Conservation (phyloP, 2,113 vertebrate genomes). For the Pao palembangensis region DNA sequence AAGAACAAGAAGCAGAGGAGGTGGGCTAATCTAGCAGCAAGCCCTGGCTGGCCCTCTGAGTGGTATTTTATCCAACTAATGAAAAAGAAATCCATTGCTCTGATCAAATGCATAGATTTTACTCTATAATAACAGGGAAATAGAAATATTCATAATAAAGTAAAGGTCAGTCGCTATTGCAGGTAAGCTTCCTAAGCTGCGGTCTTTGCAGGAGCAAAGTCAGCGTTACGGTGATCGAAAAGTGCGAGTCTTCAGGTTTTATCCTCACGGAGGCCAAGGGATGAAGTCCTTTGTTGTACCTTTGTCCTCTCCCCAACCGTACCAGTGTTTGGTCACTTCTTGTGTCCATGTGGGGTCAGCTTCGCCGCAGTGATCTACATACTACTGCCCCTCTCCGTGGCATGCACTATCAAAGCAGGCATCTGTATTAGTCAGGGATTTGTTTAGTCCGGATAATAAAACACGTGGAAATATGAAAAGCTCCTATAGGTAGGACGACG, state of each 20-base stretch:
- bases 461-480: constrained; percentile 51
- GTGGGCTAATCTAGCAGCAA: constrained; percentile 58
- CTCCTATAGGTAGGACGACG: constrained; percentile 54
- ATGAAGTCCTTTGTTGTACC: no score
- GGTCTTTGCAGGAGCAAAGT: constrained; percentile 88
- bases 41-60: constrained; percentile 59
- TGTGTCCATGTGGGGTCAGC: constrained; percentile 28
- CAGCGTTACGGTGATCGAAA: constrained; percentile 68
- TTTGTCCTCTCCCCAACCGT: not conserved
- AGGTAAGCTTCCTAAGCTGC: constrained; percentile 94
- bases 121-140: constrained; percentile 77
- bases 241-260: constrained; percentile 48
- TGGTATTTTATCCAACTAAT: constrained; percentile 93
- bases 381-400: not conserved
- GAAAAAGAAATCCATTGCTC: constrained; percentile 84
- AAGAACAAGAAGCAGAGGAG: not conserved
- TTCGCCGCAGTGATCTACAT: constrained; percentile 24
- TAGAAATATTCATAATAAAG: constrained; percentile 97
- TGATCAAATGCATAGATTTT: constrained; percentile 86
- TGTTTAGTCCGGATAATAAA: constrained; percentile 55
- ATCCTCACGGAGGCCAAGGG: constrained; percentile 47
- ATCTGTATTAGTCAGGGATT: constrained; percentile 43
- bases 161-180: constrained; percentile 92
- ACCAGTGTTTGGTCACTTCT: not conserved
- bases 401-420: constrained; percentile 22